Percentiles rank a stretch among this genome's conserved stretches.
phyloP scores from a whole-genome alignment of 23 tunicate genomes.

The Halocynthia roretzi region DNA sequence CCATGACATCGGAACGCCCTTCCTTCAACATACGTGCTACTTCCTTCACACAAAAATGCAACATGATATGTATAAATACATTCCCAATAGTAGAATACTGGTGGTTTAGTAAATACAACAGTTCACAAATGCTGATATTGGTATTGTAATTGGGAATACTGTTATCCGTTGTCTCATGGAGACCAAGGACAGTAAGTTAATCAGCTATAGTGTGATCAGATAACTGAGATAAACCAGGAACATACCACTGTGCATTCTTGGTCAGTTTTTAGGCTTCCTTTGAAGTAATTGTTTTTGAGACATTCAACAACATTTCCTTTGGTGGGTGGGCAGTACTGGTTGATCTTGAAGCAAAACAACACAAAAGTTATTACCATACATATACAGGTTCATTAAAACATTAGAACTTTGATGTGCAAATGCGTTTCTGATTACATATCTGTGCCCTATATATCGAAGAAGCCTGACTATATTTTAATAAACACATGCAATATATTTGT shows the following conservation, averaged over 20 bases:
- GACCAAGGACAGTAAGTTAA: too few relatives aligned
- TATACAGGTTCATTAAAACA: not conserved
- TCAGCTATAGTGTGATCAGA: too few relatives aligned
- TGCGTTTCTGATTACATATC: not conserved
- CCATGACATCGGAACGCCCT: slow-evolving; percentile 61
- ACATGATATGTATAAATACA: too few relatives aligned
- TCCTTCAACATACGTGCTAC: slow-evolving; percentile 56
- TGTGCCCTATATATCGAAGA: too few relatives aligned
- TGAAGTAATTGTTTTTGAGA: slow-evolving; percentile 30
- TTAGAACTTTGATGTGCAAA: not conserved
- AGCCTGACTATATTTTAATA: too few relatives aligned
- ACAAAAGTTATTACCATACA: not conserved
- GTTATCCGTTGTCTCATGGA: too few relatives aligned
- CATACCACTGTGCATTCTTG: slow-evolving; percentile 35
- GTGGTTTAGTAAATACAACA: too few relatives aligned
- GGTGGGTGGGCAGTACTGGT: not conserved
- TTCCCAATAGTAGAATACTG: too few relatives aligned
- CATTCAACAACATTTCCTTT: slow-evolving; percentile 39
- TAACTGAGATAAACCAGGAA: not conserved
- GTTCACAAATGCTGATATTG: too few relatives aligned
- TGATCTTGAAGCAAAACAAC: not conserved
- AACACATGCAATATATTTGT: too few relatives aligned
- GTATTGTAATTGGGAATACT: too few relatives aligned
- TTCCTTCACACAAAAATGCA: slow-evolving; percentile 28
- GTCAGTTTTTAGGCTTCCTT: slow-evolving; percentile 1